Evolutionary conservation across 2,888 invertebrate genomes (phyloP).

Genomic region (Polyommatus iphigenia): DNA sequence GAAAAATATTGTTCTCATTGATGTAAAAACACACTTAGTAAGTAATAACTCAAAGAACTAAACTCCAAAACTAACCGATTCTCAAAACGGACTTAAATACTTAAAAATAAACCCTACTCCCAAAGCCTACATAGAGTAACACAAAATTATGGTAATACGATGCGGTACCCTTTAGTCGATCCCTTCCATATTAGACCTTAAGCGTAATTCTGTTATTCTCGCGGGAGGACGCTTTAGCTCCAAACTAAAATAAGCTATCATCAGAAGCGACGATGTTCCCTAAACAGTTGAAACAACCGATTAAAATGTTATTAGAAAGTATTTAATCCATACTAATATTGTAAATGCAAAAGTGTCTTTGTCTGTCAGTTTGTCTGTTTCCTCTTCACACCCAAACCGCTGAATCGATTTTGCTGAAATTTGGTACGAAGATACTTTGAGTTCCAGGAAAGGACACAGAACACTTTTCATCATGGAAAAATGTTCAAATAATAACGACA

Average conservation of each 20-base stretch:
- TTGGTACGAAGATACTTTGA: too few species aligned
- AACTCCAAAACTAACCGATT: background rate
- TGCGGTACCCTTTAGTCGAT: constrained; percentile 16
- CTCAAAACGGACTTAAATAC: background rate
- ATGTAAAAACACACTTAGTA: background rate
- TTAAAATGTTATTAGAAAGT: too few species aligned
- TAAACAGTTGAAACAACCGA: background rate
- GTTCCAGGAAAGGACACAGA: too few species aligned
- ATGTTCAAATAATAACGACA: too few species aligned
- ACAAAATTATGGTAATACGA: constrained; percentile 28
- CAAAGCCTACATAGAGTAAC: constrained; percentile 4
- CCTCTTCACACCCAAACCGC: too few species aligned
- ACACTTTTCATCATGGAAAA: too few species aligned
- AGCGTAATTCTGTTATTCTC: constrained; percentile 33
- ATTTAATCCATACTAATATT: too few species aligned
- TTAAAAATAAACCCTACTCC: constrained; percentile 2
- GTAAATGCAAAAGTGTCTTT: too few species aligned
- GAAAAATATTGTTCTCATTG: background rate
- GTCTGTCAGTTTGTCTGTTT: too few species aligned
- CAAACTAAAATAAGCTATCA: constrained; percentile 7
- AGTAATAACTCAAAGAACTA: background rate
- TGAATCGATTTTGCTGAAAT: too few species aligned
- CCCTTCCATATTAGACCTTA: constrained; percentile 34
- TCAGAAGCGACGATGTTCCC: background rate
- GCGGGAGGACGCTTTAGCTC: constrained; percentile 17